Evolutionary conservation across 2,113 vertebrate genomes (phyloP).

Genomic region (Pteronura brasiliensis): DNA sequence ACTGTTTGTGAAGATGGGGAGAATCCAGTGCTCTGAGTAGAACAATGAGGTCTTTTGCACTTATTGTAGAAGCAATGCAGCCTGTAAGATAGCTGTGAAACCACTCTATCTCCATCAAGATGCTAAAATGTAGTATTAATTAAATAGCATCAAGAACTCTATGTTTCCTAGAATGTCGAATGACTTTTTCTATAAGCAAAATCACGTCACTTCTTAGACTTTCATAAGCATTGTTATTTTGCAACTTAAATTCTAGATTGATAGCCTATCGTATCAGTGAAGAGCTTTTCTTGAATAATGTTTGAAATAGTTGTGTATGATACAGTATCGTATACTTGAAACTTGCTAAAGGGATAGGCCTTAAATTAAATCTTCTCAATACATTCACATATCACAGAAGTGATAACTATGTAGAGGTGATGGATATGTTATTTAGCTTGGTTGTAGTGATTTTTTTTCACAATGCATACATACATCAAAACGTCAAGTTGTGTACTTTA

Average conservation of each 20-base stretch:
- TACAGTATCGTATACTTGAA: not conserved
- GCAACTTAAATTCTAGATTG: not conserved
- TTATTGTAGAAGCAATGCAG: not conserved
- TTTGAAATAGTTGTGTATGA: not conserved
- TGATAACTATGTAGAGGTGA: not conserved
- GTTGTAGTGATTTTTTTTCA: not conserved
- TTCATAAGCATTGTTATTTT: not conserved
- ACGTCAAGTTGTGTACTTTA: not conserved
- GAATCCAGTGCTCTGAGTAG: not conserved
- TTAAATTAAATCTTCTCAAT: not conserved
- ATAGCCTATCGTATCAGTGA: not conserved
- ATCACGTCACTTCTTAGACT: not conserved
- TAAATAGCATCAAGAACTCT: slow-evolving; percentile 42
- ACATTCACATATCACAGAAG: not conserved
- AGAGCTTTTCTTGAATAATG: not conserved
- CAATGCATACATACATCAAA: not conserved
- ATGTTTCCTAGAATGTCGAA: slow-evolving; percentile 57
- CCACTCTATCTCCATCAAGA: slow-evolving; percentile 33
- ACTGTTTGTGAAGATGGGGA: not conserved
- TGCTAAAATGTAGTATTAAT: slow-evolving; percentile 63
- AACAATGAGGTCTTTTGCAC: slow-evolving; percentile 39
- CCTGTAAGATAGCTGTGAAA: not conserved
- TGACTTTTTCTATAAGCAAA: not conserved
- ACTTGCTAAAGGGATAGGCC: not conserved
- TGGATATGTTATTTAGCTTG: not conserved